Evolutionary conservation across 2,113 vertebrate genomes (phyloP).

Genomic region (Lutjanus erythropterus): DNA sequence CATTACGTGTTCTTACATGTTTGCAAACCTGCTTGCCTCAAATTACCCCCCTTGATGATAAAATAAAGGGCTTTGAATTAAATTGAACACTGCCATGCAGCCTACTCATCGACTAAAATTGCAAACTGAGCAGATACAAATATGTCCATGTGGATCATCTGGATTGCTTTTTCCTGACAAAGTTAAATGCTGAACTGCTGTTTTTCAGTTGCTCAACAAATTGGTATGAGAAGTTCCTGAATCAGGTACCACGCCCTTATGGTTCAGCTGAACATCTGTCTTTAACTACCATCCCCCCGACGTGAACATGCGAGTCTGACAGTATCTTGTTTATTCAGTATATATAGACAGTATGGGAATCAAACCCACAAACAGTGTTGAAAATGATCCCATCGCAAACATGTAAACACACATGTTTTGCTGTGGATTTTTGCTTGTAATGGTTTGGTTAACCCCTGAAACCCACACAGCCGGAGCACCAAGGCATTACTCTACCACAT

Average conservation of each 20-base stretch:
- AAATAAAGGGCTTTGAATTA: not conserved
- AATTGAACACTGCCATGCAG: not conserved
- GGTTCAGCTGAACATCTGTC: slow-evolving; percentile 70
- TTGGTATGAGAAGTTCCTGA: slow-evolving; percentile 51
- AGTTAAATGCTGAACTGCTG: slow-evolving; percentile 12
- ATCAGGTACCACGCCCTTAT: slow-evolving; percentile 68
- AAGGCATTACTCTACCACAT: slow-evolving; percentile 49
- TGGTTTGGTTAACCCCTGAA: slow-evolving; percentile 59
- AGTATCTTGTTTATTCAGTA: slow-evolving; percentile 51
- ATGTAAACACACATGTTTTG: slow-evolving; percentile 50
- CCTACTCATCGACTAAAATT: not conserved
- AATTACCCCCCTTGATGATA: not conserved
- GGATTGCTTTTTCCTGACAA: slow-evolving; percentile 1
- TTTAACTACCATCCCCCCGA: slow-evolving; percentile 39
- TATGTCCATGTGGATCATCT: not conserved
- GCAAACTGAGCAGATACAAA: not conserved
- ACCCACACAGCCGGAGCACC: slow-evolving; percentile 50
- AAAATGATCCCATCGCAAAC: slow-evolving; percentile 54
- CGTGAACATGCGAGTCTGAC: slow-evolving; percentile 5
- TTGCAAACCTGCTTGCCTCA: not conserved
- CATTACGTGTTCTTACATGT: not conserved
- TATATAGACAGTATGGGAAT: slow-evolving; percentile 66
- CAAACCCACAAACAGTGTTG: slow-evolving; percentile 45
- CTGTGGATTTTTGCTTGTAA: slow-evolving; percentile 54
- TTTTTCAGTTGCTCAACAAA: slow-evolving; percentile 57